Percentiles rank a stretch among this genome's conserved stretches.
These are phyloP conservation scores for Aurelia sp. DNA, from an alignment of 30 jellyfish, hydroid and myxozoan species.

Conservation along the genomic window DNA sequence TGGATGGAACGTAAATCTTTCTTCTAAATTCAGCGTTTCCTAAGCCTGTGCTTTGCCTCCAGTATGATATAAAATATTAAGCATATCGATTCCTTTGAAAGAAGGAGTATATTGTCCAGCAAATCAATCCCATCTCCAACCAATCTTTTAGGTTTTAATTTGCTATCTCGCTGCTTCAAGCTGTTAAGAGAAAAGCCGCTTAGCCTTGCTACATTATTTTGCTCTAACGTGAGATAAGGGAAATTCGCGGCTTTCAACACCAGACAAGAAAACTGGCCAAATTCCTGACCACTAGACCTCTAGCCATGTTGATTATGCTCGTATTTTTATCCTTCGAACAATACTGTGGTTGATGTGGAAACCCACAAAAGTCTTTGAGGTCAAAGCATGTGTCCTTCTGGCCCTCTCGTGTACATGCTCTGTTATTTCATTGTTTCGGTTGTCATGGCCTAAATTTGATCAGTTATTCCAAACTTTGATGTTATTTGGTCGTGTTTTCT, in stretches of 20 bases:
- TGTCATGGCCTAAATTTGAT: constrained; percentile 3
- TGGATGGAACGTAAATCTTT: too few species aligned
- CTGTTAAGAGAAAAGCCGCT: not conserved
- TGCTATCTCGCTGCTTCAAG: too few species aligned
- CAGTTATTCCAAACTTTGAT: not conserved
- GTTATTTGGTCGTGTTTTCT: not conserved
- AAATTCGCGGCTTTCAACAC: constrained; percentile 52
- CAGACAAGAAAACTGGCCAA: constrained; percentile 39
- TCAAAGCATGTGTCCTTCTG: constrained; percentile 64
- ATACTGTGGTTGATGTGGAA: constrained; percentile 70
- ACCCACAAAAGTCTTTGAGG: constrained; percentile 73
- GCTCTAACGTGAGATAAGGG: not conserved
- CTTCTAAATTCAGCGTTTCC: too few species aligned
- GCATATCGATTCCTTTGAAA: too few species aligned
- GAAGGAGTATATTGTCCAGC: too few species aligned
- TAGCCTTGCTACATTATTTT: constrained; percentile 14
- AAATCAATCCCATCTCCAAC: too few species aligned
- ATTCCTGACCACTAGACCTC: constrained; percentile 69
- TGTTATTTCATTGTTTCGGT: not conserved
- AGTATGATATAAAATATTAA: too few species aligned
- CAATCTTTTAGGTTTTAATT: too few species aligned
- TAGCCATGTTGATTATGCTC: constrained; percentile 37
- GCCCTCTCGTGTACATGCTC: not conserved
- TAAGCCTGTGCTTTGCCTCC: too few species aligned
- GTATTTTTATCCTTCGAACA: constrained; percentile 38